Percentiles rank a stretch among this genome's conserved stretches.
phyloP scores from a whole-genome alignment of 2,797 vertebrate species.

The Chelon auratus region DNA sequence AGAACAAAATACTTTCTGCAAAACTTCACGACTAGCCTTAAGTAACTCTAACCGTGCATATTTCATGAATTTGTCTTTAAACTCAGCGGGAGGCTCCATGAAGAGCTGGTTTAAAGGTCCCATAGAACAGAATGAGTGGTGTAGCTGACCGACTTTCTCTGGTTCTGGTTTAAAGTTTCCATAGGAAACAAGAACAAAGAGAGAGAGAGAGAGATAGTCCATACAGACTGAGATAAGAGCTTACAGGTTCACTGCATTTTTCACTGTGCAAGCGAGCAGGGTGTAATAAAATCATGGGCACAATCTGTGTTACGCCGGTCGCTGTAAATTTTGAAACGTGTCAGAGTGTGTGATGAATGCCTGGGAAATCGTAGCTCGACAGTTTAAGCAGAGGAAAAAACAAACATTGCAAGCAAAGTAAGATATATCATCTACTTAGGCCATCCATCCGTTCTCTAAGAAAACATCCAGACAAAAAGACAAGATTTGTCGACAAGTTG shows the following conservation, averaged over 20 bases:
- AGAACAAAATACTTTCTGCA: background rate
- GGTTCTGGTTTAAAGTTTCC: conserved; percentile 6
- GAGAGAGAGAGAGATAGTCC: background rate
- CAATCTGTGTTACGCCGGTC: conserved; percentile 7
- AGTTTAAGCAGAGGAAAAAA: background rate
- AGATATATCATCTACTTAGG: background rate
- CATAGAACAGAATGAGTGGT: background rate
- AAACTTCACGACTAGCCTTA: conserved; percentile 17
- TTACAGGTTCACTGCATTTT: conserved; percentile 6
- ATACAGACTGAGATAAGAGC: background rate
- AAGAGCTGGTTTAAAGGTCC: background rate
- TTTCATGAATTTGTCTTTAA: conserved; percentile 13
- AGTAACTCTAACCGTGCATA: background rate
- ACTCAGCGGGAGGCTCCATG: conserved; percentile 15
- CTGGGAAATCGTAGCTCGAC: background rate
- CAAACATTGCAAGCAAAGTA: too few species aligned
- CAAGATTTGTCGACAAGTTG: too few species aligned
- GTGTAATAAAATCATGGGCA: conserved; percentile 9
- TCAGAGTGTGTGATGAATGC: background rate
- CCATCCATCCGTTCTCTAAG: conserved; percentile 1
- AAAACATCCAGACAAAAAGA: background rate
- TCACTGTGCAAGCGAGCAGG: background rate
- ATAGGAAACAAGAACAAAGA: background rate
- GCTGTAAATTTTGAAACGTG: background rate
- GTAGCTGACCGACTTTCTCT: background rate